Base-by-base conservation (phyloP, 2,797 vertebrate species). In the Enteromius fasciolatus region DNA sequence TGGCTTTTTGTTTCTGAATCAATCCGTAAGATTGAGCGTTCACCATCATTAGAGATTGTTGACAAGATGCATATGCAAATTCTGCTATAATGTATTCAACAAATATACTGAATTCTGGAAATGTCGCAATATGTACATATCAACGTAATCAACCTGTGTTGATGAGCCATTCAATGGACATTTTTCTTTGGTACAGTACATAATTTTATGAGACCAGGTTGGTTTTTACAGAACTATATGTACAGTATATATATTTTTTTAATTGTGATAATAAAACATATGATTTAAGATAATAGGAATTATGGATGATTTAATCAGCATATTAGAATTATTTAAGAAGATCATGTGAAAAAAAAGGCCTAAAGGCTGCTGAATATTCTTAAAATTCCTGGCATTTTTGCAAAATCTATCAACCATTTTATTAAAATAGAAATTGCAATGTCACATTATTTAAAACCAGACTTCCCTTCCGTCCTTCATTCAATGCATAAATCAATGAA, bases 1-100 rank as follows among this genome's bases (percentile, higher is more conserved):
- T 69, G 18, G 7, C 9, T 66, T 83, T 75, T 33, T 46, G 50
- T 83, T 69, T 77, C 15, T 39, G 20, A 41, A 69, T 64, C 76
- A 82, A 76, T 83, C 28, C 77, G 12, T 68, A 25, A 68, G 39
- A 77, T 36, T 77, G 50, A 25, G 20, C 1, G 9, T 76, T 50
- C 39, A 36, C 18, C 39, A 8, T 41, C 48, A 46, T 57, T 82
- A 82, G 80, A 68, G 31, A 54, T 57, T 18, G 20, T 2, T 4
- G 3, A 4, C 23, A 31, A 23, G 31, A 18, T 77, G n/a, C 28
- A 8, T 1, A 5, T 31, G 18, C 4, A 14, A 44, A 44, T 14
- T 44, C 2, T 25, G 17, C 20, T 48, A n/a, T 12, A 11, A 36
- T 33, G 28, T n/a, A 11, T 73, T 48, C 10, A 57, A 52, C 44